A percentile compares a stretch with the other conserved stretches of the same genome.
Evolutionary conservation across 2,113 vertebrate species (phyloP).

Genomic region (Gymnocephalus cernua): DNA sequence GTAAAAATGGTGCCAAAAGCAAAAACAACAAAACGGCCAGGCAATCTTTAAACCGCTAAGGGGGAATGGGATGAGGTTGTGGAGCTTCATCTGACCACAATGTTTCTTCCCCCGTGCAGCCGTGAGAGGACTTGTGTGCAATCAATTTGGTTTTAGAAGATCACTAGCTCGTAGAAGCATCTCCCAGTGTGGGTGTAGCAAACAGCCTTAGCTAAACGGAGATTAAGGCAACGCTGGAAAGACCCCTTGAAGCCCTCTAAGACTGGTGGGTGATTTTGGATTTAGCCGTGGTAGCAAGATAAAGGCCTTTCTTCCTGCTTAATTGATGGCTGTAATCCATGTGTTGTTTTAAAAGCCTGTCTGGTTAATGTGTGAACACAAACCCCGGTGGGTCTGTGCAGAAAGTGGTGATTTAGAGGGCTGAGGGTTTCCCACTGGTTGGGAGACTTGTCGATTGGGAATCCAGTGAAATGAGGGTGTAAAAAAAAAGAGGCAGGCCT

Average conservation of each 20-base stretch:
- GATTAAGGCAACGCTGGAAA: conserved; percentile 67
- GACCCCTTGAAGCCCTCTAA: conserved; percentile 63
- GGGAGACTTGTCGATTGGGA: conserved; percentile 12
- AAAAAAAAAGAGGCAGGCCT: neutral
- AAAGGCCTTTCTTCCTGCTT: conserved; percentile 71
- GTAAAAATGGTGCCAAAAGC: neutral
- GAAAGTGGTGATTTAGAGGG: conserved; percentile 36
- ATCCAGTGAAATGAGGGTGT: neutral
- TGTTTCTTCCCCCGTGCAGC: conserved; percentile 1
- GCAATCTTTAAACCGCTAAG: neutral
- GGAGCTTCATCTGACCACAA: neutral
- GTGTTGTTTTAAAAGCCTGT: conserved; percentile 64
- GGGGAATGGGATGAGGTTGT: neutral
- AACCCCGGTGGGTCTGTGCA: conserved; percentile 31
- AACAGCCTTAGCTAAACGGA: conserved; percentile 68
- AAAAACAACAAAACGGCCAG: neutral
- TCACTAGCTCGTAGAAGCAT: conserved; percentile 45
- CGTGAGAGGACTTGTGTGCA: conserved; percentile 26
- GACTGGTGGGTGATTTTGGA: conserved; percentile 73
- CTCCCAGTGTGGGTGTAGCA: conserved; percentile 66
- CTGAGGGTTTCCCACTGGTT: conserved; percentile 33
- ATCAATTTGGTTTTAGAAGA: conserved; percentile 56
- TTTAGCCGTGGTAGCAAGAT: conserved; percentile 71
- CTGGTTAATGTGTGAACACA: conserved; percentile 48
- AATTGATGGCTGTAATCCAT: conserved; percentile 80